These are phyloP conservation scores for Tetraodon nigroviridis DNA, from an alignment of 2,113 vertebrate genomes.

Conservation along the genomic window DNA sequence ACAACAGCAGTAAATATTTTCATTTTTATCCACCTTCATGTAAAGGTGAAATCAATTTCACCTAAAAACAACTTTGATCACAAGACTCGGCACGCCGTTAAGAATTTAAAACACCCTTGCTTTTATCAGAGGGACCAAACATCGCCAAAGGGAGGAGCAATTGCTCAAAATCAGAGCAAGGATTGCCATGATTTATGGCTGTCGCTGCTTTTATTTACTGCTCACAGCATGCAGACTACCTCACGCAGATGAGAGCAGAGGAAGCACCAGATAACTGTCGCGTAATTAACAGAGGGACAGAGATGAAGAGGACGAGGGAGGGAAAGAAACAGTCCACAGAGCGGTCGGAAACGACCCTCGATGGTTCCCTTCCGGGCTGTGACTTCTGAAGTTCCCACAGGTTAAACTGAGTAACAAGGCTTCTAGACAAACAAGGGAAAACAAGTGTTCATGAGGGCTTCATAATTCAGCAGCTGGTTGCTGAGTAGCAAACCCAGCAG, in stretches of 20 bases:
- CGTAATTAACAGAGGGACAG: conserved; percentile 42
- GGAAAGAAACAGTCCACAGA: conserved; percentile 26
- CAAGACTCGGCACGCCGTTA: too few relatives aligned
- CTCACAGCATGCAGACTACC: conserved; percentile 20
- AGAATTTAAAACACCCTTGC: conserved; percentile 20
- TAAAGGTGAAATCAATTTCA: too few relatives aligned
- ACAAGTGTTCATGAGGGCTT: too few relatives aligned
- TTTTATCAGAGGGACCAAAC: conserved; percentile 27
- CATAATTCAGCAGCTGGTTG: too few relatives aligned
- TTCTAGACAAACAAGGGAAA: too few relatives aligned
- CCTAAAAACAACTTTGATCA: too few relatives aligned
- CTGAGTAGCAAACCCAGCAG: neutral
- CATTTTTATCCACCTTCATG: too few relatives aligned
- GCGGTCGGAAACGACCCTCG: too few relatives aligned
- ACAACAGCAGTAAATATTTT: neutral
- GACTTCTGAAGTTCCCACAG: too few relatives aligned
- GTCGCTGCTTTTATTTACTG: conserved; percentile 49
- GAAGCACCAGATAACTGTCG: conserved; percentile 46
- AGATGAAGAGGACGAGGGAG: conserved; percentile 3
- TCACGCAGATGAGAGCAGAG: conserved; percentile 20
- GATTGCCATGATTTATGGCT: conserved; percentile 52
- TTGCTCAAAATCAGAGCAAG: conserved; percentile 45
- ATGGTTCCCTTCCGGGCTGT: too few relatives aligned
- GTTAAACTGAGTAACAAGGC: too few relatives aligned
- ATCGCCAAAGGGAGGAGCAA: conserved; percentile 45